phyloP scores from a whole-genome alignment of 2,797 vertebrate genomes.

The Coranthus polyacanthus region DNA sequence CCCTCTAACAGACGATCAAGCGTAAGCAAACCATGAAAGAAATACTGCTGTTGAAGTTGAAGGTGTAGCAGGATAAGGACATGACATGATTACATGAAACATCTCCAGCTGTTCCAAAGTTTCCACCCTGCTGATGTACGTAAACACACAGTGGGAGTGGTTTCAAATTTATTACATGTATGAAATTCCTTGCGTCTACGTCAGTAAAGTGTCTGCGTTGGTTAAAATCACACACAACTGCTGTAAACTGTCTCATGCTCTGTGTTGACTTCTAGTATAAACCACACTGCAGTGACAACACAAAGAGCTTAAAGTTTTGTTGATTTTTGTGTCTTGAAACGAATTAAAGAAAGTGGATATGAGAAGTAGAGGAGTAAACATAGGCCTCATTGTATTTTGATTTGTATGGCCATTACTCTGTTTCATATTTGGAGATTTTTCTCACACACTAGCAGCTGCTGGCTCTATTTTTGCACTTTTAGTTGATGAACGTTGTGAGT shows the following conservation, averaged over 20 bases:
- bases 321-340: too few relatives aligned
- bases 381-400: not conserved
- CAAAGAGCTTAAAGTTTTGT: not conserved
- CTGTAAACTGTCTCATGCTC: not conserved
- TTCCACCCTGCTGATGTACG: not conserved
- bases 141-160: not conserved
- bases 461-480: constrained; percentile 6
- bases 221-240: not conserved
- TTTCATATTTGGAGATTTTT: not conserved
- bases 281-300: not conserved
- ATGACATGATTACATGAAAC: not conserved
- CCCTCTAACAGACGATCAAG: not conserved
- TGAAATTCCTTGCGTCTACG: not conserved
- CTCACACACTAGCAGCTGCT: not conserved
- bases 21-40: constrained; percentile 6
- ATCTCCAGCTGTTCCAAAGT: not conserved
- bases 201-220: not conserved
- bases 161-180: not conserved
- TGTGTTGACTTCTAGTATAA: not conserved
- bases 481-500: not conserved
- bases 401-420: not conserved
- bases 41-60: not conserved
- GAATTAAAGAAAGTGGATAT: too few relatives aligned
- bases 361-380: too few relatives aligned
- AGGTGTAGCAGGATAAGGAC: not conserved